A percentile compares a stretch with the other conserved stretches of the same genome.
Evolutionary conservation across 2,797 vertebrate species (phyloP).

Genomic region (Setipinna tenuifilis): DNA sequence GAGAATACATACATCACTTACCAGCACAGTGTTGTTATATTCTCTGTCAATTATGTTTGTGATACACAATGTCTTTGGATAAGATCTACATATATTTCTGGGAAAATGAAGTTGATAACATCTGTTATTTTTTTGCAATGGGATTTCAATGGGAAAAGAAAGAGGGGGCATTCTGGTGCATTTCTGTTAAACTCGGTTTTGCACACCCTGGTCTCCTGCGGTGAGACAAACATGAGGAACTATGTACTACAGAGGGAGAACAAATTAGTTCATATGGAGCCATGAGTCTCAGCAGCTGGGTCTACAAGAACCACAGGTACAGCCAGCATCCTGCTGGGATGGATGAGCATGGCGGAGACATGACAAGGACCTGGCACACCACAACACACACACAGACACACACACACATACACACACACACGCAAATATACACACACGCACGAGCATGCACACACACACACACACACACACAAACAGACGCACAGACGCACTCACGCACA

Average conservation of each 20-base stretch:
- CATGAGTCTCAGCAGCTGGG: background rate
- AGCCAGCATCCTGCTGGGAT: background rate
- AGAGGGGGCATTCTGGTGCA: background rate
- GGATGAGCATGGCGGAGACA: background rate
- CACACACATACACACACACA: background rate
- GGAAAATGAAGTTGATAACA: background rate
- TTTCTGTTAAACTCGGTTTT: background rate
- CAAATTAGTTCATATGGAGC: no score
- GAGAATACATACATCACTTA: background rate
- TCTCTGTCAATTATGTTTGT: background rate
- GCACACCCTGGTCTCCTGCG: background rate
- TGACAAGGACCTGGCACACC: slow-evolving; percentile 39
- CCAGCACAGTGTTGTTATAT: background rate
- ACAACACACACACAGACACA: background rate
- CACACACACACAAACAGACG: background rate
- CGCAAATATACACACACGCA: background rate
- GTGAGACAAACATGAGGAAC: background rate
- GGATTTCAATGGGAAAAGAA: background rate
- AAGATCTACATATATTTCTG: background rate
- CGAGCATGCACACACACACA: background rate
- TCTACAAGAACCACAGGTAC: background rate
- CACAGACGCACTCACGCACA: background rate
- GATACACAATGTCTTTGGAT: background rate
- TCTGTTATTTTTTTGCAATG: slow-evolving; percentile 5
- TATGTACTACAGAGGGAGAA: no score